phyloP scores from a whole-genome alignment of 2,888 invertebrate genomes.

The Invenusta paracnida region DNA sequence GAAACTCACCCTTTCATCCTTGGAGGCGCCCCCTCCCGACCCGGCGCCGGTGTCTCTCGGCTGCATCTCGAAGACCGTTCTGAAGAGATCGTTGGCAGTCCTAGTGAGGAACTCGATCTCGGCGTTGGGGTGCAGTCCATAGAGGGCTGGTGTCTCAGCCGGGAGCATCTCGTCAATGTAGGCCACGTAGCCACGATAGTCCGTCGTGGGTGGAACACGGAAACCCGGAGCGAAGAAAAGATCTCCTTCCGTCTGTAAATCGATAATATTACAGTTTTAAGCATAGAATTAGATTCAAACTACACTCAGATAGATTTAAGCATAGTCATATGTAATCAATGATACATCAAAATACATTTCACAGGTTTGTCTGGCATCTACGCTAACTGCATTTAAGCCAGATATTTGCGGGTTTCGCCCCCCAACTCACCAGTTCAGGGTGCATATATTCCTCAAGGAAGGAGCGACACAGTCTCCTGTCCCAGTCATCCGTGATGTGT shows the following conservation, averaged over 20 bases:
- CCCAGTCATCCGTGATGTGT: slow-evolving; percentile 96
- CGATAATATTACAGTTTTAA: background rate
- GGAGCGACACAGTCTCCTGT: slow-evolving; percentile 74
- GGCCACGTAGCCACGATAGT: slow-evolving; percentile 81
- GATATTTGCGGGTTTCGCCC: no score
- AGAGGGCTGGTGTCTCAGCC: slow-evolving; percentile 83
- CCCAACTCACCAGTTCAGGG: slow-evolving; percentile 73
- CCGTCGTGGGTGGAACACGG: slow-evolving; percentile 84
- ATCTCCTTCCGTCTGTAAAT: slow-evolving; percentile 73
- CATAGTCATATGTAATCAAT: no score
- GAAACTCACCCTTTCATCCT: slow-evolving; percentile 74
- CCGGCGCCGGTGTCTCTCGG: slow-evolving; percentile 82
- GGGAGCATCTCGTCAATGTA: slow-evolving; percentile 90
- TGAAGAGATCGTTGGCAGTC: slow-evolving; percentile 72
- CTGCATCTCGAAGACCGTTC: slow-evolving; percentile 83
- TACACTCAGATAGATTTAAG: no score
- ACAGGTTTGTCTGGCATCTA: no score
- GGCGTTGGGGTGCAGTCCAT: slow-evolving; percentile 90
- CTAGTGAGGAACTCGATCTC: slow-evolving; percentile 91
- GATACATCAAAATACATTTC: no score
- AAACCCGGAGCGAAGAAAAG: slow-evolving; percentile 84
- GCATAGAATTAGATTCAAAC: no score
- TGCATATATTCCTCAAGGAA: slow-evolving; percentile 84
- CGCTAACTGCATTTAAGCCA: no score
- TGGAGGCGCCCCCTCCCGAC: slow-evolving; percentile 78